Conservation (phyloP, 2,113 vertebrate genomes). For the Apeltes quadracus region DNA sequence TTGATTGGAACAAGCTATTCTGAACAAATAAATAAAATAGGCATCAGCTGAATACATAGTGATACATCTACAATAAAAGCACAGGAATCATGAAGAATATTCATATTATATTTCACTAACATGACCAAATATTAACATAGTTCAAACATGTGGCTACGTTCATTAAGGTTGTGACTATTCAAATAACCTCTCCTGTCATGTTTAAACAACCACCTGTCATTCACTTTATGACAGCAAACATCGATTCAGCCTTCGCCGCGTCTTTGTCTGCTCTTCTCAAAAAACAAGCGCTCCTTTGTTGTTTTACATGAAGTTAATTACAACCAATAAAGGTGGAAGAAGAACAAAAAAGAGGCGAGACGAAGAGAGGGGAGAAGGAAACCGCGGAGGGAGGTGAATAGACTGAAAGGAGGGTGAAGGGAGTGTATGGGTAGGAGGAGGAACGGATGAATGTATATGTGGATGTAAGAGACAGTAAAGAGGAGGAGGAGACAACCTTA, state of each 20-base stretch:
- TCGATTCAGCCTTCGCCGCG: background rate
- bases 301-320: constrained; percentile 64
- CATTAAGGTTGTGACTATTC: background rate
- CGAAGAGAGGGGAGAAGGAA: constrained; percentile 58
- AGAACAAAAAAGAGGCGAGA: constrained; percentile 63
- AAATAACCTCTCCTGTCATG: background rate
- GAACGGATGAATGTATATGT: constrained; percentile 41
- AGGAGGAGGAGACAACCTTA: constrained; percentile 63
- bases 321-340: constrained; percentile 45
- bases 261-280: constrained; percentile 16
- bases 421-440: constrained; percentile 4
- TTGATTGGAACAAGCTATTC: background rate
- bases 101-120: background rate
- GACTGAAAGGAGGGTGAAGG: constrained; percentile 31
- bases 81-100: background rate
- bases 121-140: background rate
- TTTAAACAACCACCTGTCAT: constrained; percentile 17
- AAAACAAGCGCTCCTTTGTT: constrained; percentile 60
- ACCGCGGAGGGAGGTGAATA: constrained; percentile 56
- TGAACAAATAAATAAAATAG: background rate
- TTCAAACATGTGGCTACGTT: background rate
- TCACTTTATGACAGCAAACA: constrained; percentile 46
- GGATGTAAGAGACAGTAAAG: constrained; percentile 33
- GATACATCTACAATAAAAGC: background rate
- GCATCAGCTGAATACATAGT: background rate